These are phyloP conservation scores for Dugesia japonica DNA, from an alignment of 2,888 invertebrate species.

Conservation along the genomic window DNA sequence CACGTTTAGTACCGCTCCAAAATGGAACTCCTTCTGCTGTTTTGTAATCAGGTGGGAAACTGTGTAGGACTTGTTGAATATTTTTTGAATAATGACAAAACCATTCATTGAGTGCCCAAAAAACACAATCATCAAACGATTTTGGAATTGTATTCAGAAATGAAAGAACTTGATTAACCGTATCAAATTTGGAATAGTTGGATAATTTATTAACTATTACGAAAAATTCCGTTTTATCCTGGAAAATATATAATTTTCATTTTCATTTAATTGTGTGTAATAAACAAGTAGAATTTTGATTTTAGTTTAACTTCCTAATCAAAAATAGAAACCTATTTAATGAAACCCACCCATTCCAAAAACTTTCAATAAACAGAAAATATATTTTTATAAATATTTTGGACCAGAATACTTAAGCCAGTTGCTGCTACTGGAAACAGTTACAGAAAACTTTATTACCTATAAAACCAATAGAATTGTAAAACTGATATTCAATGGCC, in stretches of 20 bases:
- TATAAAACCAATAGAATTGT: no score
- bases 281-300: no score
- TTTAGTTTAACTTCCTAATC: no score
- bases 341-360: no score
- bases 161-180: neutral
- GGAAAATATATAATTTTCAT: neutral
- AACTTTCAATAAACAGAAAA: no score
- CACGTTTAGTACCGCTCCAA: slow-evolving; percentile 93
- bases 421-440: no score
- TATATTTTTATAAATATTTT: no score
- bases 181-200: neutral
- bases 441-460: no score
- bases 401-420: no score
- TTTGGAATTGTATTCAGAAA: slow-evolving; percentile 58
- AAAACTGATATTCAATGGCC: no score
- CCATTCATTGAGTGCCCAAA: slow-evolving; percentile 48
- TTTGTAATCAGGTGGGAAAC: slow-evolving; percentile 77
- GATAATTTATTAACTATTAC: neutral
- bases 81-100: slow-evolving; percentile 82
- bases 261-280: no score
- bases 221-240: neutral
- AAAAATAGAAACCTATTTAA: no score
- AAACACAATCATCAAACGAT: slow-evolving; percentile 58
- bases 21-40: slow-evolving; percentile 60
- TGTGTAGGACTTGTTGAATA: slow-evolving; percentile 81